Percentiles rank a stretch among this genome's conserved stretches.
phyloP scores from a whole-genome alignment of 1,140 invertebrate genomes.

The Phymastichus coffea region DNA sequence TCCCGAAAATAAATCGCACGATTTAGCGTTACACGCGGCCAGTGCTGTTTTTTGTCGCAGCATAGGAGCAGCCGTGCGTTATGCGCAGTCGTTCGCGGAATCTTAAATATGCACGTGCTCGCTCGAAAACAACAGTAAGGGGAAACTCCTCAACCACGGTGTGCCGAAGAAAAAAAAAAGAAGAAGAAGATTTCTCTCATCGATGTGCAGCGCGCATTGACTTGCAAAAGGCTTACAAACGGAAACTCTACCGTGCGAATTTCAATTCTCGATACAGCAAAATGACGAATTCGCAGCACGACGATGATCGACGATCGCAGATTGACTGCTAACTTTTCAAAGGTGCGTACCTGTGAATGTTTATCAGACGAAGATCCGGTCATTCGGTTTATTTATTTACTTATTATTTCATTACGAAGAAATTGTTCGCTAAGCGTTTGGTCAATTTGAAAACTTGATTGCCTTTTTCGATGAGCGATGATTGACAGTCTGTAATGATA shows the following conservation, averaged over 20 bases:
- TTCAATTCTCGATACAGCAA: slow-evolving; percentile 6
- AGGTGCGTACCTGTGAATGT: neutral
- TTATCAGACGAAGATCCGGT: neutral
- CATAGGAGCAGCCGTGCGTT: neutral
- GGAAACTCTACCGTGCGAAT: slow-evolving; percentile 15
- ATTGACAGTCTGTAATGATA: no score
- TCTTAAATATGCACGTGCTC: neutral
- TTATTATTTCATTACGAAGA: no score
- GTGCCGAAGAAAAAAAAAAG: neutral
- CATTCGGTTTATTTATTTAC: no score
- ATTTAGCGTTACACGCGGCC: no score
- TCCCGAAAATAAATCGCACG: no score
- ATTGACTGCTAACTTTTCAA: no score
- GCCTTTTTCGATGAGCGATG: no score
- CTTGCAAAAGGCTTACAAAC: slow-evolving; percentile 11
- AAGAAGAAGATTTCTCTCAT: neutral
- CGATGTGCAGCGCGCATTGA: neutral
- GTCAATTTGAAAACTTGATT: no score
- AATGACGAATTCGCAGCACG: slow-evolving; percentile 17
- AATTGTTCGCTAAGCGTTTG: neutral
- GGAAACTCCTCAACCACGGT: neutral
- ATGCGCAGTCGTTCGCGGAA: neutral
- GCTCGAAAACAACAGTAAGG: neutral
- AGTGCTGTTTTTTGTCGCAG: no score
- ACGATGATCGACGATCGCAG: no score